Percentiles rank a stretch among this genome's conserved stretches.
phyloP scores from a whole-genome alignment of 2,797 vertebrate species.

The Paramormyrops hopkinsi region DNA sequence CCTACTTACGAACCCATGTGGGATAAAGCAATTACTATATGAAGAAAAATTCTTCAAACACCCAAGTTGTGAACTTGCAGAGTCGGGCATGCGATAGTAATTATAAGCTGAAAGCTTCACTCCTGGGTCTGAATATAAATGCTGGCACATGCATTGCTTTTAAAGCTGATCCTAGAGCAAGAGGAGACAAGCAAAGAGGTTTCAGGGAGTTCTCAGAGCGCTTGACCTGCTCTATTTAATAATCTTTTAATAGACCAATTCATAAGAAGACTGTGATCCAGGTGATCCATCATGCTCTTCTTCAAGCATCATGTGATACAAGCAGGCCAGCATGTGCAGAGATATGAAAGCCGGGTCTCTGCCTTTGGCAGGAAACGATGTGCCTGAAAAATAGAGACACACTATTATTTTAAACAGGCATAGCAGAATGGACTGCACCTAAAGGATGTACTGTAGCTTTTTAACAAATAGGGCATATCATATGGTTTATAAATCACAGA shows the following conservation, averaged over 20 bases:
- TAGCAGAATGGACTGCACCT: background rate
- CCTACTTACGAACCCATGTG: background rate
- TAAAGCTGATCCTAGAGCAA: background rate
- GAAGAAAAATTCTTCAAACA: background rate
- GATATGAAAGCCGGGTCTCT: background rate
- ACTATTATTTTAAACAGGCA: background rate
- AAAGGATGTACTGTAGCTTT: background rate
- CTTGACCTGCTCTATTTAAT: constrained; percentile 58
- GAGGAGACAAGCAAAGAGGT: constrained; percentile 25
- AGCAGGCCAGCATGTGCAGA: background rate
- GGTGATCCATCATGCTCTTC: constrained; percentile 32
- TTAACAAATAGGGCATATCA: background rate
- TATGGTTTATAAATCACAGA: background rate
- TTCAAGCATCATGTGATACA: background rate
- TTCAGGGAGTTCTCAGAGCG: constrained; percentile 55
- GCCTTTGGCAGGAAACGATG: background rate
- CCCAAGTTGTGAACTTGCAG: background rate
- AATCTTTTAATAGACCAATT: constrained; percentile 62
- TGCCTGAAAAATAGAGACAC: background rate
- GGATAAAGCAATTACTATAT: background rate
- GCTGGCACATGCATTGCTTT: background rate
- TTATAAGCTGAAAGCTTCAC: background rate
- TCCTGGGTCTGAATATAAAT: background rate
- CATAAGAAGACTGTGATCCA: constrained; percentile 40
- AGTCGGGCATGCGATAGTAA: background rate